A percentile compares a stretch with the other conserved stretches of the same genome.
These are phyloP conservation scores for Penaeus chinensis DNA, from an alignment of 1,140 invertebrate genomes.

Conservation along the genomic window DNA sequence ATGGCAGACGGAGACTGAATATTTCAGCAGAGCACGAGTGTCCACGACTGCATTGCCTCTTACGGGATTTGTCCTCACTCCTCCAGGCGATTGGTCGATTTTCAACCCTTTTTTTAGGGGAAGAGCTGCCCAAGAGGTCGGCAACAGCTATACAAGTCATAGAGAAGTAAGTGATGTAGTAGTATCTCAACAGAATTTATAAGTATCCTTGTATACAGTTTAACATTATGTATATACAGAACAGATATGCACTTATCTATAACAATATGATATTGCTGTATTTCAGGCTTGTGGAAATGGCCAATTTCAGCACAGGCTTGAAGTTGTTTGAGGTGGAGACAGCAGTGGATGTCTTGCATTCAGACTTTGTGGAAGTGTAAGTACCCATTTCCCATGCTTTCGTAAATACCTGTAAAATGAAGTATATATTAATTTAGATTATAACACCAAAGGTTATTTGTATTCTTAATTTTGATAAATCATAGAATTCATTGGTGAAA, in stretches of 20 bases:
- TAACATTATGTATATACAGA: not conserved
- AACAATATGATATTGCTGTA: slow-evolving; percentile 22
- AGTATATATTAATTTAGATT: too few relatives aligned
- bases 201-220: too few relatives aligned
- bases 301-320: slow-evolving; percentile 68
- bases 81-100: slow-evolving; percentile 76
- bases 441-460: too few relatives aligned
- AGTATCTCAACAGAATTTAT: too few relatives aligned
- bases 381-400: slow-evolving; percentile 53
- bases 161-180: slow-evolving; percentile 38
- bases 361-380: slow-evolving; percentile 72
- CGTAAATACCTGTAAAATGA: too few relatives aligned
- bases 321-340: slow-evolving; percentile 70
- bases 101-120: slow-evolving; percentile 71
- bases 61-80: slow-evolving; percentile 75
- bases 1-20: slow-evolving; percentile 66
- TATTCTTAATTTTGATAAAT: too few relatives aligned
- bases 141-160: slow-evolving; percentile 53
- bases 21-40: slow-evolving; percentile 68
- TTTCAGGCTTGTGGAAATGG: slow-evolving; percentile 68
- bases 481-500: too few relatives aligned
- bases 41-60: slow-evolving; percentile 71
- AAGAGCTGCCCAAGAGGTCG: slow-evolving; percentile 49
- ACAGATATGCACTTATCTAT: too few relatives aligned
- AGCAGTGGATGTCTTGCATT: slow-evolving; percentile 68